Evolutionary conservation across 2,113 vertebrate species (phyloP).

Genomic region (Typhlomys cinereus): DNA sequence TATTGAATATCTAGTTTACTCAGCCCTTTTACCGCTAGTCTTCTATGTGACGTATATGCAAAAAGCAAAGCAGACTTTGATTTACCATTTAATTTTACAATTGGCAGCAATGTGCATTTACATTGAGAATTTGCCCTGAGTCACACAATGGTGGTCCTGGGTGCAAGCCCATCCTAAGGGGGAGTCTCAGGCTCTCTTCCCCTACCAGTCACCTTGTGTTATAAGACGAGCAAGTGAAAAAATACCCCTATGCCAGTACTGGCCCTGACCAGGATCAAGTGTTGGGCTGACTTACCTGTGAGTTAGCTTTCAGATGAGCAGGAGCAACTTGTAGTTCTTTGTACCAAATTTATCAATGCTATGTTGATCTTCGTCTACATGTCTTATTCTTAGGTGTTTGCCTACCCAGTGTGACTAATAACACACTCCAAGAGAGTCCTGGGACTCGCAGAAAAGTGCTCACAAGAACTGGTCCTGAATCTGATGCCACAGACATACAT

Average conservation of each 20-base stretch:
- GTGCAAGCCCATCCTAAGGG: rapidly evolving
- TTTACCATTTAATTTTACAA: not conserved
- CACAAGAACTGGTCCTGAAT: conserved; percentile 44
- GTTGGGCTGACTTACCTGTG: not conserved
- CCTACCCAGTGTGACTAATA: not conserved
- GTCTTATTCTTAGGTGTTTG: not conserved
- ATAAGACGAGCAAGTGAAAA: not conserved
- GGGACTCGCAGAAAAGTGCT: not conserved
- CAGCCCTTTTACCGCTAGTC: not conserved
- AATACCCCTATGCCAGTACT: rapidly evolving
- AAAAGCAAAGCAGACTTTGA: not conserved
- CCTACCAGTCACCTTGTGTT: rapidly evolving
- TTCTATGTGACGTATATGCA: not conserved
- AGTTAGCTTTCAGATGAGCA: too few relatives aligned
- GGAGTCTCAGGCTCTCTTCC: rapidly evolving
- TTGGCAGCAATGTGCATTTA: not conserved
- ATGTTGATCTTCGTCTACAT: not conserved
- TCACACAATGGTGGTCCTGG: rapidly evolving
- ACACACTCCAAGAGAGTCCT: not conserved
- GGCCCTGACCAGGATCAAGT: rapidly evolving
- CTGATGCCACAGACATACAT: conserved; percentile 31
- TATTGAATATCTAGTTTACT: not conserved
- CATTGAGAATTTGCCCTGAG: not conserved
- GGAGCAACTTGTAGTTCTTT: not conserved
- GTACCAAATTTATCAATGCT: too few relatives aligned